Evolutionary conservation across 2,888 invertebrate species (phyloP), one percentile per base, ranked within the genome.

Genomic region (Nipponacmea schrenckii): DNA sequence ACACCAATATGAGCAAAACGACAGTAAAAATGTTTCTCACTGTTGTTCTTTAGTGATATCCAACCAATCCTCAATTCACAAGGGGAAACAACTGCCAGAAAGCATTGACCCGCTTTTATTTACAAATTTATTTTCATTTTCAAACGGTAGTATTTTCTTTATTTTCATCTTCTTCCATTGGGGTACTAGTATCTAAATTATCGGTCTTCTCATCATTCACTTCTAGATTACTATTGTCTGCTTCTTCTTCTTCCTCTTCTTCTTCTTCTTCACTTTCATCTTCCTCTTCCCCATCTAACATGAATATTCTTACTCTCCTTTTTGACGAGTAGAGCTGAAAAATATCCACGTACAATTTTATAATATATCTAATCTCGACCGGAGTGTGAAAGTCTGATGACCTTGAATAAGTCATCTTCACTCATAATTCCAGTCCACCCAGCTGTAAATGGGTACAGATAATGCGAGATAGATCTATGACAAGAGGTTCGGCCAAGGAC

Each of bases 261-360:
- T 80, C 81, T 20, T 77, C 79, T 26, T 81, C 80, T 0, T 94
- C 94, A 70, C 96, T 96, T 76, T 97, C 96, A 72, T 95, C 95
- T 71, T 94, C 94, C 31, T 95, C 96, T 85, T 96, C 96, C 0
- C 93, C 94, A 90, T 97, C 97, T 93, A 96, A 96, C 89, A 97
- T 96, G 86, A 95, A 95, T 66, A 96, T 91, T 75, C 95, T 91
- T 63, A 97, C 94, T 87, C 95, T 94, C 73, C 94, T 92, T 69
- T 91, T 91, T 81, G 92, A 94, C 80, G 94, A 94, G 20, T 95
- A 94, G 62, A 96, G 90, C 86, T 85, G 74, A 8, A 81, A 79
- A 15, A 65, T 24, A 65, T 26, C 39, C 4, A 39, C 10, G 10
- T 31, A 39, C 39, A 62, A 12, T 17, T 68, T 14, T 8, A 39